Base-by-base conservation (phyloP, 2,797 vertebrate genomes). In the Somateria mollissima region DNA sequence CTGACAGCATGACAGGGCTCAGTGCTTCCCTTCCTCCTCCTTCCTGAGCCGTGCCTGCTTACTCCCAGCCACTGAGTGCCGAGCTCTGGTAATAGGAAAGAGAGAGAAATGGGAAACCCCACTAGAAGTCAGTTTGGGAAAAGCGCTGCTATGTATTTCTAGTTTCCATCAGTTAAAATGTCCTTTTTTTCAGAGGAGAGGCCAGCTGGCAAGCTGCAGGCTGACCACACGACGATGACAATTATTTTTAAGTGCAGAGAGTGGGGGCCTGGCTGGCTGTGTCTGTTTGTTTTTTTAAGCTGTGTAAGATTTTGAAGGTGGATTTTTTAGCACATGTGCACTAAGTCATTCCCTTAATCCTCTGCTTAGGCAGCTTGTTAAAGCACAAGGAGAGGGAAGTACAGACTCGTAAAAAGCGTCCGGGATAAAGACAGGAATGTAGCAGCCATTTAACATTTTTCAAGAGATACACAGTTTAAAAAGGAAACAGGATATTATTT, bases 361-460 rank as follows among this genome's bases (percentile, higher is more conserved):
- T 84, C 71, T 60, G 84, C 90, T 92, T n/a, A 87, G 86, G 36
- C 8, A 6, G 76, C 91, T 92, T 20, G 39, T 87, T 94, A 84
- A 60, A 94, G 95, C 65, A 30, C 13, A 25, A 73, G 71, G 56
- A 83, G 66, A 79, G 92, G 91, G 90, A 84, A 95, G 28, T 5
- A 11, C 47, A 64, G 72, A 34, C 85, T 80, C 27, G 8, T 86
- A 84, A 80, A 92, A 84, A 81, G 62, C 25, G 64, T 37, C 45
- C 0, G 0, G 90, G 94, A 95, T 69, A 71, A 94, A 90, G 76
- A 79, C 71, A 94, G 67, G 93, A 95, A 90, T 74, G 58, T 28
- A 84, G 89, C 83, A 96, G 91, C 87, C 89, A 87, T 87, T 95
- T 51, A 51, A 45, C 71, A 30, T 95, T 94, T 87, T 36, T 49